Evolutionary conservation across 2,888 invertebrate species (phyloP).

Genomic region (Ophion obscuratus): DNA sequence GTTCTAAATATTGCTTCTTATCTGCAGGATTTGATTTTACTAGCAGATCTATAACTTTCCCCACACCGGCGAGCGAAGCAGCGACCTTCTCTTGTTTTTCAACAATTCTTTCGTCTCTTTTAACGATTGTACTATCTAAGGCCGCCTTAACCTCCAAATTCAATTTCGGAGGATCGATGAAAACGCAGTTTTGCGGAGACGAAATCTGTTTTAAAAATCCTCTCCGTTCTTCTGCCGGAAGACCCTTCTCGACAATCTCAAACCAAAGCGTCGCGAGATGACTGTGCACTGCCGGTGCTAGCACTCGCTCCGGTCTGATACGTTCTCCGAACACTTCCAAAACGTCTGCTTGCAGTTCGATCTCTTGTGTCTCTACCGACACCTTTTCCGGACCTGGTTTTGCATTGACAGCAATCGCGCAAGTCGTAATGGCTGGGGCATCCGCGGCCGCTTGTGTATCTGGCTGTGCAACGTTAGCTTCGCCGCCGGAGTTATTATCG

Average conservation of each 20-base stretch:
- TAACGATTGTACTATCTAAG: too few relatives aligned
- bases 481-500: background rate
- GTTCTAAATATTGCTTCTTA: slow-evolving; percentile 34
- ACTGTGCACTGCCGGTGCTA: too few relatives aligned
- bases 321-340: too few relatives aligned
- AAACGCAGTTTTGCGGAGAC: slow-evolving; percentile 50
- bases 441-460: slow-evolving; percentile 7
- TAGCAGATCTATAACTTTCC: slow-evolving; percentile 27
- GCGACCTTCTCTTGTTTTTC: slow-evolving; percentile 51
- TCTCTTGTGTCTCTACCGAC: too few relatives aligned
- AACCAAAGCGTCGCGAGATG: too few relatives aligned
- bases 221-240: too few relatives aligned
- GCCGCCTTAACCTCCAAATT: too few relatives aligned
- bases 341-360: too few relatives aligned
- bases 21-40: slow-evolving; percentile 17
- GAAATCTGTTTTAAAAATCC: background rate
- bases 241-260: too few relatives aligned
- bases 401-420: slow-evolving; percentile 27
- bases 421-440: slow-evolving; percentile 26
- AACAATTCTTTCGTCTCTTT: too few relatives aligned
- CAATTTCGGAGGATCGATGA: slow-evolving; percentile 58
- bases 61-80: slow-evolving; percentile 49
- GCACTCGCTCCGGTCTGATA: too few relatives aligned
- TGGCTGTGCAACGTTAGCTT: slow-evolving; percentile 8
- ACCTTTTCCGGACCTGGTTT: slow-evolving; percentile 12